These are phyloP conservation scores for Agelaius tricolor DNA, from an alignment of 2,113 vertebrate genomes.

Conservation along the genomic window DNA sequence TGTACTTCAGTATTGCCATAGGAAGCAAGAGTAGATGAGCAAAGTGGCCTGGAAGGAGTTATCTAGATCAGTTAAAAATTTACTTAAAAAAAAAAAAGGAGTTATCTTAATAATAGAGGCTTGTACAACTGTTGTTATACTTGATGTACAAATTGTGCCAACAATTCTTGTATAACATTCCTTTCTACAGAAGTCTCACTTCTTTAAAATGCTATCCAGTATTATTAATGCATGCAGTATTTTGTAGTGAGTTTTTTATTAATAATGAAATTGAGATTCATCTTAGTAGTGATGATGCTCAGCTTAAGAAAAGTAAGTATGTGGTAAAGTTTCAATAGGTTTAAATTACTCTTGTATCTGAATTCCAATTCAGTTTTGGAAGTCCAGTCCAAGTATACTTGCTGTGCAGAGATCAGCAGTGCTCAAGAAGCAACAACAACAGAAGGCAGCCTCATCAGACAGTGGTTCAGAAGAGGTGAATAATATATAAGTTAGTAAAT, in stretches of 20 bases:
- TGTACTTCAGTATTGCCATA: neutral
- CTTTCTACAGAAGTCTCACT: neutral
- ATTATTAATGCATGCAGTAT: neutral
- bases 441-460: slow-evolving; percentile 85
- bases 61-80: neutral
- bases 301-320: neutral
- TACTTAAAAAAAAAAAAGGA: neutral
- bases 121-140: neutral
- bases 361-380: slow-evolving; percentile 87
- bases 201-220: neutral
- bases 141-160: neutral
- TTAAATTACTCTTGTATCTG: slow-evolving; percentile 44
- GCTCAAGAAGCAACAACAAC: slow-evolving; percentile 84
- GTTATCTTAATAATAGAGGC: neutral
- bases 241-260: neutral
- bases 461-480: slow-evolving; percentile 90
- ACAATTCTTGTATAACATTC: neutral
- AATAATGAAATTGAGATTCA: neutral
- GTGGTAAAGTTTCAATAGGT: neutral
- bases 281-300: neutral
- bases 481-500: slow-evolving; percentile 8
- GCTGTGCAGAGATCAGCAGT: slow-evolving; percentile 92
- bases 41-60: neutral
- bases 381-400: slow-evolving; percentile 92
- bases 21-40: neutral